These are phyloP conservation scores for Tuberolachnus salignus DNA, from an alignment of 2,888 invertebrate genomes.

Conservation along the genomic window DNA sequence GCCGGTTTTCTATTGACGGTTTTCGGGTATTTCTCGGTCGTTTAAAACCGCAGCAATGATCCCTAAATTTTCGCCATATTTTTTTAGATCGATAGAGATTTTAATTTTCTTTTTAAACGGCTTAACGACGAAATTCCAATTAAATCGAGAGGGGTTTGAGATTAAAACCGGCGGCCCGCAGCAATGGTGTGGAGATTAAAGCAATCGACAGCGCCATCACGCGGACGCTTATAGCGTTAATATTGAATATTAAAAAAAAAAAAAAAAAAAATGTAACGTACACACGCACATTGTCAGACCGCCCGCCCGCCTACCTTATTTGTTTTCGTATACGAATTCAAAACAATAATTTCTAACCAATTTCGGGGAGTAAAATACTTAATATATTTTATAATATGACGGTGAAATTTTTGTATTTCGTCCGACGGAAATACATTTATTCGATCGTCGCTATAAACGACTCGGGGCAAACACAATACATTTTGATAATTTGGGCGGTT, in stretches of 20 bases:
- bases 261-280: neutral
- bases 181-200: constrained; percentile 52
- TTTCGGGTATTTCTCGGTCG: neutral
- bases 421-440: too few relatives aligned
- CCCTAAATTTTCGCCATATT: neutral
- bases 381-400: too few relatives aligned
- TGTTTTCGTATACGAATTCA: constrained; percentile 20
- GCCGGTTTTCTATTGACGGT: neutral
- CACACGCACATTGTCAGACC: neutral
- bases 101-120: constrained; percentile 7
- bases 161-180: constrained; percentile 39
- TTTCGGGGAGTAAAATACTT: neutral
- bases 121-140: neutral
- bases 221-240: constrained; percentile 30
- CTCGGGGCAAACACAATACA: neutral
- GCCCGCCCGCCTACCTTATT: neutral
- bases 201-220: constrained; percentile 30
- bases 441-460: too few relatives aligned
- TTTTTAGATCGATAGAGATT: neutral
- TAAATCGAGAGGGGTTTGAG: constrained; percentile 54
- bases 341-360: neutral
- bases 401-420: too few relatives aligned
- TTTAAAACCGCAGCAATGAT: constrained; percentile 18
- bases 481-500: too few relatives aligned
- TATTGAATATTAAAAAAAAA: constrained; percentile 46